Base-by-base conservation (phyloP, 2,888 invertebrate species). In the Stenurella melanura region DNA sequence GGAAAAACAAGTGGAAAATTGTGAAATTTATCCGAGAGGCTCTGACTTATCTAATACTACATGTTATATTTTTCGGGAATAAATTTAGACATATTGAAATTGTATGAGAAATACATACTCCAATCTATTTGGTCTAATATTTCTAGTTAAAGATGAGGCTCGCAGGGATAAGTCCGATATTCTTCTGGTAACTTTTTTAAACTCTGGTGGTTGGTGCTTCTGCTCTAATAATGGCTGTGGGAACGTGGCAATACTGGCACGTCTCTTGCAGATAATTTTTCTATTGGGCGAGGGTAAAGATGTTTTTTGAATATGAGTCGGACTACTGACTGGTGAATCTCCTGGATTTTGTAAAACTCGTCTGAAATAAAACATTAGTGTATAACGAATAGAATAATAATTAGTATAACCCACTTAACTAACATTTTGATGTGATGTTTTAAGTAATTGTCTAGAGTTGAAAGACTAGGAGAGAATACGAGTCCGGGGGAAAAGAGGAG, bases 211-310 rank as follows among this genome's bases (percentile, higher is more conserved):
- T 34, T 56, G n/a, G n/a, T n/a, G 90, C 15, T 64, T 64, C 5
- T 50, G 50, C 19, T 64, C 64, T 64, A n/a, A 4, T 15, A 38
- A 18, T 42, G 42, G 89, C 82, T 91, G 90, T 19, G 90, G 89
- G 78, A 91, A 90, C 70, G 91, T 90, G 9, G 92, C 91, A 77
- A 92, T 91, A 83, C 92, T 92, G 70, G 92, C 92, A 81, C 92
- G 88, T 84, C 92, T 88, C 83, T 89, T 89, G 82, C 90, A 88
- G 78, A 90, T 87, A 85, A 85, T 18, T 75, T 83, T 83, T 70
- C 80, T 79, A 63, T 81, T 85, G 0, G 77, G 57, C 17, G 71
- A 66, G 1, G 77, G 79, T 30, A 76, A 60, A 54, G 79, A 19
- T 63, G 70, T 73, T 66, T 80, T 73, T 12, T 61, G 26, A 15